These are phyloP conservation scores for Rhadinocentrus ornatus DNA, from an alignment of 2,797 vertebrate species.

Conservation along the genomic window DNA sequence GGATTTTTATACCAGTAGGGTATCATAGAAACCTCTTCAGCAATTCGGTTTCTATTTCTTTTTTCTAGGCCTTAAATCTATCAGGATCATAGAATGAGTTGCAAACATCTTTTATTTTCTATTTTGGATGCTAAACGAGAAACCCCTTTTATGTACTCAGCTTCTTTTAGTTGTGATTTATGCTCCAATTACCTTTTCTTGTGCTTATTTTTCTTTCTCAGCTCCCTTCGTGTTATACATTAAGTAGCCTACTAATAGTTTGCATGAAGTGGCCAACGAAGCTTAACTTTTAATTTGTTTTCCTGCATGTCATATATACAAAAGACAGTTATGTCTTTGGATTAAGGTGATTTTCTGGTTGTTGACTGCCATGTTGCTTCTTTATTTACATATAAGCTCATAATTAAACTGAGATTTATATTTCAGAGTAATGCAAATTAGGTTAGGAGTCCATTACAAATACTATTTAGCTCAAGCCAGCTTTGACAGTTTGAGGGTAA, in stretches of 20 bases:
- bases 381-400: conserved; percentile 2
- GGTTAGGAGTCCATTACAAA: conserved; percentile 32
- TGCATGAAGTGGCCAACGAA: conserved; percentile 18
- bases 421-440: conserved; percentile 15
- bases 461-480: conserved; percentile 28
- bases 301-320: background rate
- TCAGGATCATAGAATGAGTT: conserved; percentile 19
- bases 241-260: background rate
- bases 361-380: background rate
- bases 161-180: conserved; percentile 30
- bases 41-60: background rate
- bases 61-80: conserved; percentile 6
- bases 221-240: conserved; percentile 25
- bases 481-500: conserved; percentile 28
- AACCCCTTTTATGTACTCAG: background rate
- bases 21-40: background rate
- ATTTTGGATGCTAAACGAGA: conserved; percentile 4
- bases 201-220: conserved; percentile 35
- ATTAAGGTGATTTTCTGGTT: conserved; percentile 7
- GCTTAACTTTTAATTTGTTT: conserved; percentile 26
- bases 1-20: conserved; percentile 6
- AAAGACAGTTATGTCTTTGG: conserved; percentile 4
- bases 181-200: conserved; percentile 31
- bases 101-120: conserved; percentile 14
- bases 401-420: conserved; percentile 12